Conservation (phyloP, 1,140 invertebrate species). For the Ridgeia piscesae region DNA sequence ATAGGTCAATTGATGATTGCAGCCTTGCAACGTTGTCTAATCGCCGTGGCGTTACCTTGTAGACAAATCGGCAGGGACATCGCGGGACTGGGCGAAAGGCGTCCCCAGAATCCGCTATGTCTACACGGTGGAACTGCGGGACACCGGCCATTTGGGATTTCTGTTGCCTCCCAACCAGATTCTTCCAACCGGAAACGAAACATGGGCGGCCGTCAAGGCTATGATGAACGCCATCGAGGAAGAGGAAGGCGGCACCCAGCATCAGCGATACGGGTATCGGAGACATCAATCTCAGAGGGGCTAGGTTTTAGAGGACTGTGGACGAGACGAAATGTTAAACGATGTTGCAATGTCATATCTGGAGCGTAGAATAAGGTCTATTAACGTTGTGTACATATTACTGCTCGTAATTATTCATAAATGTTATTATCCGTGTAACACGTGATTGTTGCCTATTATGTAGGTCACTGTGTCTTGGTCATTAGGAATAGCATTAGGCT, state of each 20-base stretch:
- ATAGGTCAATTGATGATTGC: too few relatives aligned
- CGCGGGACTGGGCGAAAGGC: slow-evolving; percentile 46
- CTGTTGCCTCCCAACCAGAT: slow-evolving; percentile 64
- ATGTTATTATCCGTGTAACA: not conserved
- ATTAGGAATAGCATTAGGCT: not conserved
- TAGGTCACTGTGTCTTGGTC: not conserved
- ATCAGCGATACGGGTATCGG: not conserved
- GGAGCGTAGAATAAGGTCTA: not conserved
- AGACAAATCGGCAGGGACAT: slow-evolving; percentile 52
- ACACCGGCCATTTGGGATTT: slow-evolving; percentile 55
- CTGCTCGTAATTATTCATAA: not conserved
- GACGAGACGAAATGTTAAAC: not conserved
- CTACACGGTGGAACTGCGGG: slow-evolving; percentile 30
- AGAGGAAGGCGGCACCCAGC: not conserved
- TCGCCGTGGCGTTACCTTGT: not conserved
- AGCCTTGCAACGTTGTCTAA: too few relatives aligned
- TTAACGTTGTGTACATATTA: not conserved
- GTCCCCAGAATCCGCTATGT: slow-evolving; percentile 25
- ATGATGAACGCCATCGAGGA: slow-evolving; percentile 8
- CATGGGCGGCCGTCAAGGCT: slow-evolving; percentile 62
- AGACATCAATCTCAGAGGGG: not conserved
- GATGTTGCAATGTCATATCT: not conserved
- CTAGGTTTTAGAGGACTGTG: not conserved
- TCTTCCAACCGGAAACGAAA: slow-evolving; percentile 72
- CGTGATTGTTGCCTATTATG: not conserved